Evolutionary conservation across 2,113 vertebrate species (phyloP).

Genomic region (Neotoma lepida): DNA sequence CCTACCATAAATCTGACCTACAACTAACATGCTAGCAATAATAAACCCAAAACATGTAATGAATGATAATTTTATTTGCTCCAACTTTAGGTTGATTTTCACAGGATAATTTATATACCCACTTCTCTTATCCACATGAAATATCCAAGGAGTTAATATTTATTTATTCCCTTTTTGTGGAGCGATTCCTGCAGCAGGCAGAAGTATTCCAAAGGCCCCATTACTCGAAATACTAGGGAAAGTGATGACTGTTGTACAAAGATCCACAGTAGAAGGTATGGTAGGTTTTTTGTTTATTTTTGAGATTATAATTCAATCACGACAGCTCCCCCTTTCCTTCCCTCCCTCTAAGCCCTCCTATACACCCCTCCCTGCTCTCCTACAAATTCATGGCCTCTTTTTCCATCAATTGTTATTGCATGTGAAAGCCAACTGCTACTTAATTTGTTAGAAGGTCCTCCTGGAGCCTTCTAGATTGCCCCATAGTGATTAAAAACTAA

Average conservation of each 20-base stretch:
- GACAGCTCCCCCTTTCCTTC: background rate
- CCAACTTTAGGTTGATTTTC: slow-evolving; percentile 52
- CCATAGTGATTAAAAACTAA: slow-evolving; percentile 18
- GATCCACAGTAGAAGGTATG: background rate
- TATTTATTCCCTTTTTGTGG: background rate
- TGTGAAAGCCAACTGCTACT: background rate
- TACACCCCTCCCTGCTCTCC: too few species aligned
- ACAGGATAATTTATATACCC: slow-evolving; percentile 1
- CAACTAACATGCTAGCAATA: slow-evolving; percentile 48
- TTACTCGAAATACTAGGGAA: slow-evolving; percentile 29
- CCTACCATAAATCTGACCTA: slow-evolving; percentile 56
- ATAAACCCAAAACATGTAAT: slow-evolving; percentile 45
- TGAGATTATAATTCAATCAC: background rate
- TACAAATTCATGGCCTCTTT: background rate
- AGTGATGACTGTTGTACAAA: background rate
- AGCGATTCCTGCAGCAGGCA: background rate
- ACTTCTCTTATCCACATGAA: slow-evolving; percentile 18
- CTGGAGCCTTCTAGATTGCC: background rate
- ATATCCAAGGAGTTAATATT: slow-evolving; percentile 17
- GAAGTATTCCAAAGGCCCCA: slow-evolving; percentile 11
- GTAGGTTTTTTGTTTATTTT: background rate
- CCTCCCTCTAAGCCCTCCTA: background rate
- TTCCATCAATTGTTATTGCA: background rate
- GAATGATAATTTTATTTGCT: slow-evolving; percentile 49
- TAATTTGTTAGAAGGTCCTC: slow-evolving; percentile 30